A percentile compares a stretch with the other conserved stretches of the same genome.
phyloP scores from a whole-genome alignment of 2,888 invertebrate genomes.

The Cheilosia vernalis region DNA sequence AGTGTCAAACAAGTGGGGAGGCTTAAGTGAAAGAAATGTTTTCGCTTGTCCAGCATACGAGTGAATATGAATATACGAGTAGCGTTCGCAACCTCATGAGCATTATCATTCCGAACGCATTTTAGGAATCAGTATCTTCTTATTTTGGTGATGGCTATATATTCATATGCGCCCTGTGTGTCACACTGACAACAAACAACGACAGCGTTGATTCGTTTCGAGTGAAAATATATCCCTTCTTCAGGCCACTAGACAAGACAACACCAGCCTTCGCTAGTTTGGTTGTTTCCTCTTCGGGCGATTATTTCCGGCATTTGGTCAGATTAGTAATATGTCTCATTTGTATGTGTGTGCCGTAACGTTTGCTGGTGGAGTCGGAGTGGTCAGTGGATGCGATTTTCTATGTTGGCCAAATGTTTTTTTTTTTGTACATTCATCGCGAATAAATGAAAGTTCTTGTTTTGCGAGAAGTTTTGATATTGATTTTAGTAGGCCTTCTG shows the following conservation, averaged over 20 bases:
- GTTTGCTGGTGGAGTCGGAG: not conserved
- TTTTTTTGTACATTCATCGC: not conserved
- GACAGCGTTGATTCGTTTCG: slow-evolving; percentile 63
- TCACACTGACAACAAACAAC: slow-evolving; percentile 59
- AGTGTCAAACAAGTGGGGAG: not conserved
- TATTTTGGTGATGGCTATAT: slow-evolving; percentile 33
- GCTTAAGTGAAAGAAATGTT: slow-evolving; percentile 40
- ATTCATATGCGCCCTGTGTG: slow-evolving; percentile 18
- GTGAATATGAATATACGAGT: not conserved
- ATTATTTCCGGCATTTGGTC: slow-evolving; percentile 73
- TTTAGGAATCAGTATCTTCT: slow-evolving; percentile 60
- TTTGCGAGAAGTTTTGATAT: slow-evolving; percentile 18
- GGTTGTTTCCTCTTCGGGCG: slow-evolving; percentile 65
- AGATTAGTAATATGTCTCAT: slow-evolving; percentile 71
- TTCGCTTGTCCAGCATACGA: slow-evolving; percentile 24
- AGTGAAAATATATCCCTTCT: slow-evolving; percentile 42
- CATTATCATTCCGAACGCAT: slow-evolving; percentile 68
- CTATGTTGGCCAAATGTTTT: slow-evolving; percentile 44
- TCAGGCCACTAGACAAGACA: not conserved
- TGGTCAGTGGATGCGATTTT: slow-evolving; percentile 6
- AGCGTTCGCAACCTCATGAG: not conserved
- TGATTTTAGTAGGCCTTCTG: slow-evolving; percentile 27
- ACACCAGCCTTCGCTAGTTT: slow-evolving; percentile 1
- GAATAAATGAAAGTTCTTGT: slow-evolving; percentile 41
- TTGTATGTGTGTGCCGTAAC: slow-evolving; percentile 47